Conservation (phyloP, 2,888 invertebrate species). For the Diplolepis rosae region DNA sequence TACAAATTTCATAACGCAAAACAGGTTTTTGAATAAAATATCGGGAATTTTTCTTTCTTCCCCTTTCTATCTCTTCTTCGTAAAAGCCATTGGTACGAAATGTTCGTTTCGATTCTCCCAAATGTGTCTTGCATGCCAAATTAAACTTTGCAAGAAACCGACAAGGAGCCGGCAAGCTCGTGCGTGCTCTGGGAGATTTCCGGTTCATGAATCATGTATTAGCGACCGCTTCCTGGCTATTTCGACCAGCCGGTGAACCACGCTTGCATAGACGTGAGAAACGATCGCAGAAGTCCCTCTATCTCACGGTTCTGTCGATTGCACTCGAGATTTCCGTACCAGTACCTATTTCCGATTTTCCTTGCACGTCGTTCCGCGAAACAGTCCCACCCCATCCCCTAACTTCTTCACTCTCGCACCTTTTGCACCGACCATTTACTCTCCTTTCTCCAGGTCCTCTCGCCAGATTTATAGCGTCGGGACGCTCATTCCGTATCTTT, state of each 20-base stretch:
- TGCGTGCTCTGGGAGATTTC: slow-evolving; percentile 54
- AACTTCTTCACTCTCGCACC: slow-evolving; percentile 18
- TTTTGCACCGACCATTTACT: slow-evolving; percentile 33
- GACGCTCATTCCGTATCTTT: slow-evolving; percentile 60
- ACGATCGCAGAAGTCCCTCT: slow-evolving; percentile 9
- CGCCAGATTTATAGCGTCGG: slow-evolving; percentile 56
- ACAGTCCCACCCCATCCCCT: slow-evolving; percentile 13
- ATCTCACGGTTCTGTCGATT: slow-evolving; percentile 26
- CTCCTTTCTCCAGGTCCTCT: slow-evolving; percentile 12
- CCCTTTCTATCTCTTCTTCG: background rate
- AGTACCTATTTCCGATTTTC: slow-evolving; percentile 44
- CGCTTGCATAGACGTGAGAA: slow-evolving; percentile 16
- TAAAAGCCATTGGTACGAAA: slow-evolving; percentile 25
- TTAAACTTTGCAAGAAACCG: slow-evolving; percentile 47
- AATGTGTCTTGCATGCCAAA: slow-evolving; percentile 39
- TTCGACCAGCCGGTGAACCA: slow-evolving; percentile 36
- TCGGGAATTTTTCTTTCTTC: background rate
- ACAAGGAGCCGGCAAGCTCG: slow-evolving; percentile 41
- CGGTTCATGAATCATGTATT: slow-evolving; percentile 63
- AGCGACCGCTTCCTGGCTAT: slow-evolving; percentile 54
- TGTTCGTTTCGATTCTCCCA: slow-evolving; percentile 23
- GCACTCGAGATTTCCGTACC: slow-evolving; percentile 35
- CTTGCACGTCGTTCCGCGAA: slow-evolving; percentile 32
- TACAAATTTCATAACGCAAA: too few relatives aligned
- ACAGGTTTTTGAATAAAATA: too few relatives aligned